Evolutionary conservation across 2,113 vertebrate species (phyloP).

Genomic region (Leucopternis melanops): DNA sequence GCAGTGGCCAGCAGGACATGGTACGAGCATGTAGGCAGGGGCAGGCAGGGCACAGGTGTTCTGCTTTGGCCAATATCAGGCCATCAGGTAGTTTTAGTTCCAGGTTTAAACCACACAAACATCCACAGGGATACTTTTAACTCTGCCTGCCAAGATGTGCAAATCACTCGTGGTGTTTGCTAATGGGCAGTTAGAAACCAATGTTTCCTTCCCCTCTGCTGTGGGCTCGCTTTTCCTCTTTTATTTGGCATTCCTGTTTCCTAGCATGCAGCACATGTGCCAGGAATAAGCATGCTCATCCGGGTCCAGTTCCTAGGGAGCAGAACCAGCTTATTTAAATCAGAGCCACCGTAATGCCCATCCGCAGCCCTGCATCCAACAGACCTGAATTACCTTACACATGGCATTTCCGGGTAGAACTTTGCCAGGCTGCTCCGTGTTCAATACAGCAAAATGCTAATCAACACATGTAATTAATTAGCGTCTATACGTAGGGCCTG

Average conservation of each 20-base stretch:
- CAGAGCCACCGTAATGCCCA: not conserved
- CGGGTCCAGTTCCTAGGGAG: fast-evolving
- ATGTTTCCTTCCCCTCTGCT: not conserved
- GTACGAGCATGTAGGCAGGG: not conserved
- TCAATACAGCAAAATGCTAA: constrained; percentile 49
- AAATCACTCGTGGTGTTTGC: not conserved
- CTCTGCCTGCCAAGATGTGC: not conserved
- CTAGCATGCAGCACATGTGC: not conserved
- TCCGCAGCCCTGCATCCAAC: not conserved
- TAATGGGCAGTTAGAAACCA: not conserved
- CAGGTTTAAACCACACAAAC: not conserved
- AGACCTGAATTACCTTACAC: constrained; percentile 10
- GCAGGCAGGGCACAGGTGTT: not conserved
- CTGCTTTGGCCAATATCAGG: not conserved
- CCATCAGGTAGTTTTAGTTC: not conserved
- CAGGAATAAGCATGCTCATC: not conserved
- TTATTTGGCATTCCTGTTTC: not conserved
- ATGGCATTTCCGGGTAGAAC: not conserved
- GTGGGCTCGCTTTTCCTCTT: not conserved
- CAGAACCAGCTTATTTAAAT: not conserved
- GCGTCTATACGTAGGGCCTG: not conserved
- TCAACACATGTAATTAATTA: constrained; percentile 56
- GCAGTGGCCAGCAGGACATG: not conserved
- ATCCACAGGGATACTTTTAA: not conserved
- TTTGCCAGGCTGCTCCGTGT: not conserved